phyloP scores from a whole-genome alignment of 2,797 vertebrate genomes.

The Mormyrops boulengeri region DNA sequence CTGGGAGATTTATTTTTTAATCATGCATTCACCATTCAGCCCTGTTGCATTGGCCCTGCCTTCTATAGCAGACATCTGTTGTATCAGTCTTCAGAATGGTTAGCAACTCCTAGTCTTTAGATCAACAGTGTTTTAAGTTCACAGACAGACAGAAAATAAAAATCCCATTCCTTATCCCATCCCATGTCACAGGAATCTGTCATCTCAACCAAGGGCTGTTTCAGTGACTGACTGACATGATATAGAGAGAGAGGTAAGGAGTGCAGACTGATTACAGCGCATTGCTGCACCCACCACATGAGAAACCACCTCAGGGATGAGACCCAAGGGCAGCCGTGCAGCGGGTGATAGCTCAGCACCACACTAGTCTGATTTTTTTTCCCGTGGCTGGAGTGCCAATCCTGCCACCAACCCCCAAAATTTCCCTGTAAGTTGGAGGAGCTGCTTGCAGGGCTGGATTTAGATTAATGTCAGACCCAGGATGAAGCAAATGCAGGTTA shows the following conservation, averaged over 20 bases:
- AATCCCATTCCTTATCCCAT: background rate
- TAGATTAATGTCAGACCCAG: no score
- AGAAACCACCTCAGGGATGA: background rate
- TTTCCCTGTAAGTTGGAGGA: no score
- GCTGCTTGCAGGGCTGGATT: no score
- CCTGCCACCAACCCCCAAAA: no score
- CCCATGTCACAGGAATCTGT: background rate
- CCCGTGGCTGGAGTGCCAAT: no score
- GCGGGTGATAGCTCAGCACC: background rate
- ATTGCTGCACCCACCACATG: background rate
- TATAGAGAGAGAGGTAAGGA: background rate
- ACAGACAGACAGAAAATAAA: background rate
- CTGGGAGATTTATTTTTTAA: background rate
- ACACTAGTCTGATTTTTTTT: background rate
- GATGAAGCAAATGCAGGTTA: background rate
- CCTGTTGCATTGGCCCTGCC: background rate
- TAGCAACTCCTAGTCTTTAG: background rate
- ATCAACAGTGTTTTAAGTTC: background rate
- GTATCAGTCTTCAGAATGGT: background rate
- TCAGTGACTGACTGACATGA: background rate
- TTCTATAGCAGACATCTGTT: background rate
- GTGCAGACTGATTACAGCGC: background rate
- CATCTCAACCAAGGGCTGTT: background rate
- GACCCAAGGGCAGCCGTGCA: background rate
- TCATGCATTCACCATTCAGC: background rate